Evolutionary conservation across 2,797 vertebrate species (phyloP).

Genomic region (Acrocephalus scirpaceus): DNA sequence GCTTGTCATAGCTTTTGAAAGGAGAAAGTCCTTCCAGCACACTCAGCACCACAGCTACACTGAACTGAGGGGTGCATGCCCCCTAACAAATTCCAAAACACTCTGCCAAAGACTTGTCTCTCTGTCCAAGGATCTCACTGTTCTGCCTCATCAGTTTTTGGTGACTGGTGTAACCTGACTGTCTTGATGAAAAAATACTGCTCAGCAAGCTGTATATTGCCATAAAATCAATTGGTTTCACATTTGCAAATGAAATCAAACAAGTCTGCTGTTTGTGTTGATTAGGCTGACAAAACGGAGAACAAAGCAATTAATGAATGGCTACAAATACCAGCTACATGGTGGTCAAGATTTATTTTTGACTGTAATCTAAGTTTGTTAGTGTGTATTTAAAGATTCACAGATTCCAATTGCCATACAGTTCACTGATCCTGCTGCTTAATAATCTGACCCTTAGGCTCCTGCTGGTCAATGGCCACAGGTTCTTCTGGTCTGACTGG

Average conservation of each 20-base stretch:
- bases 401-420: background rate
- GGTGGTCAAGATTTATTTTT: background rate
- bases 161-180: background rate
- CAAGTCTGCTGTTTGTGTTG: background rate
- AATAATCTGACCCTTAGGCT: slow-evolving; percentile 1
- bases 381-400: background rate
- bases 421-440: background rate
- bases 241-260: slow-evolving; percentile 9
- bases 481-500: slow-evolving; percentile 31
- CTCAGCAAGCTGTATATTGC: background rate
- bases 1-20: background rate
- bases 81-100: background rate
- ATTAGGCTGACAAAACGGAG: background rate
- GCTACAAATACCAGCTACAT: background rate
- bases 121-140: background rate
- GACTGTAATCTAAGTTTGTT: background rate
- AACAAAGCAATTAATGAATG: background rate
- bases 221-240: background rate
- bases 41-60: rapidly evolving
- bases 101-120: background rate
- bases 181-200: background rate
- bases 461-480: background rate
- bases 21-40: background rate
- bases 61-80: background rate
- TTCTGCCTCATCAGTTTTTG: background rate